phyloP scores from a whole-genome alignment of 2,888 invertebrate species.

The Neoaliturus tenellus region DNA sequence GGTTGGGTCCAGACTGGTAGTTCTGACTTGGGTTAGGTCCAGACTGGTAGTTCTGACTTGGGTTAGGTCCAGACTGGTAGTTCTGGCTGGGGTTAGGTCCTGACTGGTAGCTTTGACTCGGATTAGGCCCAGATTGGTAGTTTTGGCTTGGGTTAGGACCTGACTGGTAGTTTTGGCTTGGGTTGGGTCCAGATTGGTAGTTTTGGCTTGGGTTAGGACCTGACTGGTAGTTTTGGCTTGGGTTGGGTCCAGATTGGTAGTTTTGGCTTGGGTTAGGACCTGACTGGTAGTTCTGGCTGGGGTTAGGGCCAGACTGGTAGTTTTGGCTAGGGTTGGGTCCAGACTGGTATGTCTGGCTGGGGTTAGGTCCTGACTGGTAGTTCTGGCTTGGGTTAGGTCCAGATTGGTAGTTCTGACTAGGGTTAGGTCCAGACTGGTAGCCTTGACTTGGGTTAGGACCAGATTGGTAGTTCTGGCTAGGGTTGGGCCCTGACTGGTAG shows the following conservation, averaged over 20 bases:
- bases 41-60: background rate
- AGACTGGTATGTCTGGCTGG: background rate
- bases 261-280: slow-evolving; percentile 4
- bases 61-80: slow-evolving; percentile 21
- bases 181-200: slow-evolving; percentile 22
- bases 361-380: slow-evolving; percentile 13
- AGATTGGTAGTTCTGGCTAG: background rate
- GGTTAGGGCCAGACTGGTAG: background rate
- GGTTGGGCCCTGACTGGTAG: background rate
- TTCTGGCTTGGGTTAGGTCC: background rate
- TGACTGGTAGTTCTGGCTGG: slow-evolving; percentile 7
- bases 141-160: slow-evolving; percentile 2
- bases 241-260: slow-evolving; percentile 15
- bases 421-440: background rate
- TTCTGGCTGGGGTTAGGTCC: background rate
- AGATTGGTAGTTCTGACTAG: background rate
- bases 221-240: slow-evolving; percentile 8
- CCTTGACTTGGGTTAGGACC: background rate
- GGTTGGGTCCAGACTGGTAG: slow-evolving; percentile 9
- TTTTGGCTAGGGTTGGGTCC: background rate
- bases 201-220: slow-evolving; percentile 1
- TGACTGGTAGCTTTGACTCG: background rate
- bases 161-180: background rate
- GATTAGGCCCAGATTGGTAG: slow-evolving; percentile 1
- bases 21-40: slow-evolving; percentile 1